phyloP scores from a whole-genome alignment of 2,113 vertebrate genomes.

The Suncus etruscus region DNA sequence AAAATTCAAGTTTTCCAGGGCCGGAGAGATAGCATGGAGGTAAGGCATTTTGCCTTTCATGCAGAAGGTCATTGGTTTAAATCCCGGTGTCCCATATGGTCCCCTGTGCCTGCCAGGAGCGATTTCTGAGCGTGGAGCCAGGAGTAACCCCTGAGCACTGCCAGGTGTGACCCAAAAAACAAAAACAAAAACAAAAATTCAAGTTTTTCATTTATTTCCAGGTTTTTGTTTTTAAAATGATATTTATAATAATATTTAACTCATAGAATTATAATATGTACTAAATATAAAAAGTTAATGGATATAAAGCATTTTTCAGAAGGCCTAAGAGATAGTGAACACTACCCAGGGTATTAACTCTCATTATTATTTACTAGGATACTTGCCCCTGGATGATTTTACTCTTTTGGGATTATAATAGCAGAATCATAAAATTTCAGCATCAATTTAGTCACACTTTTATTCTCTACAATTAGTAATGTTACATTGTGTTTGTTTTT shows the following conservation, averaged over 20 bases:
- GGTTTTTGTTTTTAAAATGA: background rate
- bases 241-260: background rate
- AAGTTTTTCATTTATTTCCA: background rate
- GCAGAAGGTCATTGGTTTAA: too few relatives aligned
- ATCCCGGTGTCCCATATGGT: too few relatives aligned
- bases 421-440: slow-evolving; percentile 8
- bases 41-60: too few relatives aligned
- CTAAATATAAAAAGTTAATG: background rate
- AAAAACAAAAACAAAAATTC: too few relatives aligned
- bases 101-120: too few relatives aligned
- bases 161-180: too few relatives aligned
- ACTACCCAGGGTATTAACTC: too few relatives aligned
- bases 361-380: background rate
- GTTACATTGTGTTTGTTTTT: background rate
- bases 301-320: background rate
- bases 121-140: too few relatives aligned
- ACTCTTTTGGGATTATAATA: background rate
- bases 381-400: background rate
- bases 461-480: background rate
- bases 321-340: background rate
- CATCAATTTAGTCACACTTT: background rate
- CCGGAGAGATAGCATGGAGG: too few relatives aligned
- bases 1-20: background rate
- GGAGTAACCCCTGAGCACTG: too few relatives aligned
- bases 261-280: too few relatives aligned